Evolutionary conservation across 2,888 invertebrate species (phyloP), one percentile per base, ranked within the genome.

Genomic region (Ecliptopera silaceata): DNA sequence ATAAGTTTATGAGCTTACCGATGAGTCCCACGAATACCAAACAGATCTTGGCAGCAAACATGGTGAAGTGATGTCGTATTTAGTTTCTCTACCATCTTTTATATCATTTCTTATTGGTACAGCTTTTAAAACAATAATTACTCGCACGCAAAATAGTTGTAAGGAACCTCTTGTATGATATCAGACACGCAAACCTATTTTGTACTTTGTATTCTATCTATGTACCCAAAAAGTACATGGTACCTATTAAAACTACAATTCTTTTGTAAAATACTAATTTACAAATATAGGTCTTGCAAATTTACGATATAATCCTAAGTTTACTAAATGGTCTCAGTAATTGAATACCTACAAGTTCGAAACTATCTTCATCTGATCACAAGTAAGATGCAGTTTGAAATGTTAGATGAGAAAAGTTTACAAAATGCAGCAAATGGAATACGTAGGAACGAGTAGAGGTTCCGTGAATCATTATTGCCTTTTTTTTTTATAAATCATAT

Each of bases 81-180:
- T 26, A 41, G 43, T 10, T 13, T 4, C 8, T 15, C 22, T 13
- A 4, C 29, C 20, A 20, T 41, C 41, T 41, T 52, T 59, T 61
- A 59, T 64, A 64, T 31, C 26, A 31, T 54, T 59, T 53, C 54
- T 64, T 65, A 65, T 63, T 50, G 53, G 34, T 55, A 31, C 36
- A 29, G 11, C 22, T 46, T 55, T 57, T 57, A 5, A 49, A 41
- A 55, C n/a, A 41, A 31, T 53, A 60, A 57, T 59, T 56, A 52
- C 39, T 56, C 53, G 39, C 34, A 39, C 29, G 36, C 36, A 4
- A 42, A 36, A 36, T 15, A 15, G 8, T 36, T 36, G 15, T 15
- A 36, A 6, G 15, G 15, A 10, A 36, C 15, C 8, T 42, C n/a
- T 47, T 44, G 26, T 61, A 48, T 56, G 63, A 63, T 63, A 63